Conservation (phyloP, 2,113 vertebrate species). For the Nothocercus nigrocapillus region DNA sequence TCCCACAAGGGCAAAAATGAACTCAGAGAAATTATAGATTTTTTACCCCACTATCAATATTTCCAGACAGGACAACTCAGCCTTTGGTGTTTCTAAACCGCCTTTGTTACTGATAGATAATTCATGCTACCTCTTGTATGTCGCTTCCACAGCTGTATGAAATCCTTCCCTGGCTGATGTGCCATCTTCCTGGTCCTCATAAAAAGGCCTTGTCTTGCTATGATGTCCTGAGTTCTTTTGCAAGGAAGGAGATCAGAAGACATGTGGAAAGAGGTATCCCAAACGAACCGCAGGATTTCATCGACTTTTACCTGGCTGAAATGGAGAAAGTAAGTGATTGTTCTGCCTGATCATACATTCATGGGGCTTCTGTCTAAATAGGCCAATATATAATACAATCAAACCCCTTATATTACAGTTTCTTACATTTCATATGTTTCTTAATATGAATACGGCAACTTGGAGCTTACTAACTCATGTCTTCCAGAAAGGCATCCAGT, state of each 20-base stretch:
- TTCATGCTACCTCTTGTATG: background rate
- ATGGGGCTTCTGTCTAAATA: background rate
- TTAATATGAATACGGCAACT: background rate
- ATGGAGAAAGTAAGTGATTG: constrained; percentile 54
- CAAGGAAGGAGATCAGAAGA: constrained; percentile 52
- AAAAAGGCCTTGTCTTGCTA: background rate
- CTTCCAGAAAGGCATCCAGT: background rate
- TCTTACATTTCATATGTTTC: background rate
- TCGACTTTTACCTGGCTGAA: constrained; percentile 69
- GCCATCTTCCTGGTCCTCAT: constrained; percentile 49
- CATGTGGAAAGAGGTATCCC: constrained; percentile 36
- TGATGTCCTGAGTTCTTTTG: constrained; percentile 6
- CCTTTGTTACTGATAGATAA: background rate
- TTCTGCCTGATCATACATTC: background rate
- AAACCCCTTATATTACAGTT: background rate
- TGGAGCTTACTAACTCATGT: background rate
- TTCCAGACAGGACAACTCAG: background rate
- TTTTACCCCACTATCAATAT: background rate
- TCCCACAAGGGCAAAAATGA: background rate
- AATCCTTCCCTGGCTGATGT: constrained; percentile 46
- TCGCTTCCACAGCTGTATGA: constrained; percentile 35
- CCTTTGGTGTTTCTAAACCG: background rate
- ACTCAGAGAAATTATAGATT: background rate
- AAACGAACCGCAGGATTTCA: constrained; percentile 55
- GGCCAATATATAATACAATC: background rate